Evolutionary conservation across 2,113 vertebrate genomes (phyloP).

Genomic region (Candoia aspera): DNA sequence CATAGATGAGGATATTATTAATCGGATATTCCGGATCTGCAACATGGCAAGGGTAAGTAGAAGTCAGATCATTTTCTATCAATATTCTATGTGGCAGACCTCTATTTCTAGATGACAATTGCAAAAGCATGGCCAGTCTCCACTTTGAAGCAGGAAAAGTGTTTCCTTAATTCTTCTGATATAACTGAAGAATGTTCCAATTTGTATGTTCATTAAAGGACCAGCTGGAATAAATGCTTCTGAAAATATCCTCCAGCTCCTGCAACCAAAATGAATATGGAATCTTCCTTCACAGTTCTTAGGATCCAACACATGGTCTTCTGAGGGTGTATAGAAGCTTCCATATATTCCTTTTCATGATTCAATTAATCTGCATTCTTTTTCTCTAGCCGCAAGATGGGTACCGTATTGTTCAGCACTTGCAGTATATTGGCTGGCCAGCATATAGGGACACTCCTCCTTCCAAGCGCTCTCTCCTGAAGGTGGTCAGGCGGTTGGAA

Average conservation of each 20-base stretch:
- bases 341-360: background rate
- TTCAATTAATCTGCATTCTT: constrained; percentile 26
- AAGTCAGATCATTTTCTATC: background rate
- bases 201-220: rapidly evolving
- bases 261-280: background rate
- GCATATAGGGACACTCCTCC: constrained; percentile 94
- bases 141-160: background rate
- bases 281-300: background rate
- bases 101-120: background rate
- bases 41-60: constrained; percentile 92
- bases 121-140: background rate
- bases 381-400: constrained; percentile 90
- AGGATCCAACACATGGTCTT: background rate
- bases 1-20: constrained; percentile 97
- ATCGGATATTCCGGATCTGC: constrained; percentile 97
- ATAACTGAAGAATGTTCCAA: rapidly evolving
- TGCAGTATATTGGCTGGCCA: constrained; percentile 98
- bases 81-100: background rate
- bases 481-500: constrained; percentile 89
- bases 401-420: constrained; percentile 95
- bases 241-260: background rate
- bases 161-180: background rate
- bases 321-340: rapidly evolving
- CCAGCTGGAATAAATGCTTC: background rate
- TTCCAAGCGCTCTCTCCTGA: constrained; percentile 93